Percentiles rank a stretch among this genome's conserved stretches.
These are phyloP conservation scores for Epsilonema sp. DNA, from an alignment of 2,888 invertebrate species.

Conservation along the genomic window DNA sequence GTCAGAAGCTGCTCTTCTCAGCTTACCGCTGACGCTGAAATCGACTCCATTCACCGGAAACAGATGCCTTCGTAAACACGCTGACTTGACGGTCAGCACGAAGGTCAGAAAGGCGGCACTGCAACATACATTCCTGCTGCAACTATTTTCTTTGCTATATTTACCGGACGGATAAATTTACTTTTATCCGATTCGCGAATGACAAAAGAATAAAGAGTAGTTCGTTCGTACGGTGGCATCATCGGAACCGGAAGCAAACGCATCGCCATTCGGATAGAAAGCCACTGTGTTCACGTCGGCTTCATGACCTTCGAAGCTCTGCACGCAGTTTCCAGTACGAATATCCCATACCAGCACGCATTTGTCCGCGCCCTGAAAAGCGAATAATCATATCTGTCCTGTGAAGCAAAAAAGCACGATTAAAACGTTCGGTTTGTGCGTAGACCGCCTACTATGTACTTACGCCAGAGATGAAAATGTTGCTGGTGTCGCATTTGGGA, in stretches of 20 bases:
- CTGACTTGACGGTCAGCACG: slow-evolving; percentile 93
- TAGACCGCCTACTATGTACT: no score
- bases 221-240: slow-evolving; percentile 55
- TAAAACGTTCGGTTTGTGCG: no score
- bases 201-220: not conserved
- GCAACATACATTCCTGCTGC: slow-evolving; percentile 26
- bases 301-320: slow-evolving; percentile 93
- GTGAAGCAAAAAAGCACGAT: no score
- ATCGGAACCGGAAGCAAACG: slow-evolving; percentile 93
- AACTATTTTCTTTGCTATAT: no score
- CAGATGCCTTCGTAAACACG: slow-evolving; percentile 76
- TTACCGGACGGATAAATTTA: no score
- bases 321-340: slow-evolving; percentile 89
- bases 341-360: slow-evolving; percentile 97
- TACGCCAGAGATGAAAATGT: slow-evolving; percentile 90
- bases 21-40: slow-evolving; percentile 71
- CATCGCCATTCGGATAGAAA: slow-evolving; percentile 97
- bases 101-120: slow-evolving; percentile 86
- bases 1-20: no score
- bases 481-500: slow-evolving; percentile 86
- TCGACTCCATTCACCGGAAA: slow-evolving; percentile 96
- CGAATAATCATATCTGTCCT: not conserved
- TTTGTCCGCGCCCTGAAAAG: slow-evolving; percentile 67
- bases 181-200: no score
- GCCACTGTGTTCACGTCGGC: slow-evolving; percentile 93